Percentiles rank a stretch among this genome's conserved stretches.
phyloP scores from a whole-genome alignment of 2,888 invertebrate species.

The Macaria liturata region DNA sequence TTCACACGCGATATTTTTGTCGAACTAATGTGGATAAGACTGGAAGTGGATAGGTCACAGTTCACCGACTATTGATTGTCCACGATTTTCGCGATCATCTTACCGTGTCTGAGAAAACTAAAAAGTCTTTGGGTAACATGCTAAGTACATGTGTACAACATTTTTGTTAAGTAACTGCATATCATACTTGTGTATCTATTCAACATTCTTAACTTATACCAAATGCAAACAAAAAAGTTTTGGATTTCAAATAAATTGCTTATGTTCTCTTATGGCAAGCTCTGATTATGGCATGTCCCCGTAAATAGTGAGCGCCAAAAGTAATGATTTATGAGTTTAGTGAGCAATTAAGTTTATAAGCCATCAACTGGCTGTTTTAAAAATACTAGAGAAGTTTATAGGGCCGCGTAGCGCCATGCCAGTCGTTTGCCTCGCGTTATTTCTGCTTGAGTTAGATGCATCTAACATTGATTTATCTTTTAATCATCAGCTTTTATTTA shows the following conservation, averaged over 20 bases:
- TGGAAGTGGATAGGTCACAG: background rate
- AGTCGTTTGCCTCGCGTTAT: constrained; percentile 35
- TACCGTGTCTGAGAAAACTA: no score
- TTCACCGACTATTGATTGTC: no score
- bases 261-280: no score
- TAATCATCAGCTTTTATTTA: constrained; percentile 36
- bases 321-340: constrained; percentile 20
- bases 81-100: no score
- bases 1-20: constrained; percentile 64
- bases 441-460: constrained; percentile 36
- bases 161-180: no score
- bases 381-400: constrained; percentile 29
- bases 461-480: constrained; percentile 37
- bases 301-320: constrained; percentile 14
- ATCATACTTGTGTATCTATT: no score
- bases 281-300: no score
- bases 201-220: no score
- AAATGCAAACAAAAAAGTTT: no score
- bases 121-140: no score
- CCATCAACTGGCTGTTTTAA: constrained; percentile 13
- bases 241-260: no score
- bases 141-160: no score
- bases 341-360: constrained; percentile 7
- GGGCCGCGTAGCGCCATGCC: constrained; percentile 29
- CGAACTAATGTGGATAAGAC: constrained; percentile 51